A percentile compares a stretch with the other conserved stretches of the same genome.
These are phyloP conservation scores for Trematocara zebra DNA, from an alignment of 2,113 vertebrate genomes.

Conservation along the genomic window DNA sequence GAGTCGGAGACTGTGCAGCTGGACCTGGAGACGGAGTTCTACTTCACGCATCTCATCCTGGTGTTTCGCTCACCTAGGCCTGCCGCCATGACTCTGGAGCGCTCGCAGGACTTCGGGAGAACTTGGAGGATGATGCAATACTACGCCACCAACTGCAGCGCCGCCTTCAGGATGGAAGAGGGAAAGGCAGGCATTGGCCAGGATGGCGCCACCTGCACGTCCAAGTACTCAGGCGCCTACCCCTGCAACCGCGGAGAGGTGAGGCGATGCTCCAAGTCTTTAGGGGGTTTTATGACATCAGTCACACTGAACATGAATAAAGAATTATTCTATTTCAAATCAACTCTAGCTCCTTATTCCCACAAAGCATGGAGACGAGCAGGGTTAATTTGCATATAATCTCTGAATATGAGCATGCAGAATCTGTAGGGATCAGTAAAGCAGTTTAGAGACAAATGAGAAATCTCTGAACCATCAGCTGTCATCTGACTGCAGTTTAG, in stretches of 20 bases:
- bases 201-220: constrained; percentile 82
- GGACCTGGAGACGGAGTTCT: constrained; percentile 90
- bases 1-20: constrained; percentile 82
- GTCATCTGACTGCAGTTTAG: background rate
- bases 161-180: constrained; percentile 80
- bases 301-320: background rate
- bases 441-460: background rate
- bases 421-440: background rate
- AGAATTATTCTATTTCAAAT: background rate
- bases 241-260: constrained; percentile 97
- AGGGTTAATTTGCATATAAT: background rate
- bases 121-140: constrained; percentile 89
- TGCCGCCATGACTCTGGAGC: constrained; percentile 88
- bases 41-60: constrained; percentile 93
- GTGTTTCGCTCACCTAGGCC: constrained; percentile 93
- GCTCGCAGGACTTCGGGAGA: constrained; percentile 89
- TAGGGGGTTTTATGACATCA: background rate
- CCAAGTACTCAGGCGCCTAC: constrained; percentile 85
- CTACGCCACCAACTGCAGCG: constrained; percentile 86
- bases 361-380: background rate
- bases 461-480: background rate
- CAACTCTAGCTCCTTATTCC: background rate
- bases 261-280: constrained; percentile 10
- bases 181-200: constrained; percentile 18
- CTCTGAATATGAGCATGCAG: background rate